Evolutionary conservation across 2,113 vertebrate genomes (phyloP).

Genomic region (Strix aluco): DNA sequence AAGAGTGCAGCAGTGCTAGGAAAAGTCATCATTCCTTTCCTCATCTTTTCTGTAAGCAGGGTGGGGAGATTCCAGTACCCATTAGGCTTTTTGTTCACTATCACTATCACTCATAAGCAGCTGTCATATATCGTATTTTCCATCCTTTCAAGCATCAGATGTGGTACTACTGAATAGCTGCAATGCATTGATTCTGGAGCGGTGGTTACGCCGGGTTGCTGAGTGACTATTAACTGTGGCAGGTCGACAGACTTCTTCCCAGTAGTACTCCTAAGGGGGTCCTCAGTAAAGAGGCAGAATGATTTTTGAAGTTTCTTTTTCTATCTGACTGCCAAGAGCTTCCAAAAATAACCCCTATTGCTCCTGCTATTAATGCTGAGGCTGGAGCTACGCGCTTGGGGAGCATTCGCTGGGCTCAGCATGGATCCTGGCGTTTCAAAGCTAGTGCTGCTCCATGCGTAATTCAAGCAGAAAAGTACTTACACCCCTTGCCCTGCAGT

Average conservation of each 20-base stretch:
- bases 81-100: slow-evolving; percentile 31
- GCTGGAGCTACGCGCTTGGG: neutral
- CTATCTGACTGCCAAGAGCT: neutral
- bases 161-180: neutral
- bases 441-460: neutral
- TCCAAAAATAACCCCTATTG: slow-evolving; percentile 18
- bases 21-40: slow-evolving; percentile 1
- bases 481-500: slow-evolving; percentile 1
- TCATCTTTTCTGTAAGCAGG: neutral
- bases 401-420: neutral
- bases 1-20: neutral
- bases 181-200: neutral
- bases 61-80: neutral
- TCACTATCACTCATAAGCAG: slow-evolving; percentile 28
- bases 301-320: slow-evolving; percentile 19
- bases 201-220: neutral
- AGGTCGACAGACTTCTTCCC: slow-evolving; percentile 42
- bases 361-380: slow-evolving; percentile 20
- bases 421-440: slow-evolving; percentile 30
- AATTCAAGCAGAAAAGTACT: neutral
- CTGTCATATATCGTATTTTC: slow-evolving; percentile 15
- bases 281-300: slow-evolving; percentile 15
- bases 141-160: slow-evolving; percentile 21
- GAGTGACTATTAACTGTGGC: slow-evolving; percentile 33
- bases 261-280: slow-evolving; percentile 9